Base-by-base conservation (phyloP, 2,888 invertebrate genomes). In the Synergus gifuensis region DNA sequence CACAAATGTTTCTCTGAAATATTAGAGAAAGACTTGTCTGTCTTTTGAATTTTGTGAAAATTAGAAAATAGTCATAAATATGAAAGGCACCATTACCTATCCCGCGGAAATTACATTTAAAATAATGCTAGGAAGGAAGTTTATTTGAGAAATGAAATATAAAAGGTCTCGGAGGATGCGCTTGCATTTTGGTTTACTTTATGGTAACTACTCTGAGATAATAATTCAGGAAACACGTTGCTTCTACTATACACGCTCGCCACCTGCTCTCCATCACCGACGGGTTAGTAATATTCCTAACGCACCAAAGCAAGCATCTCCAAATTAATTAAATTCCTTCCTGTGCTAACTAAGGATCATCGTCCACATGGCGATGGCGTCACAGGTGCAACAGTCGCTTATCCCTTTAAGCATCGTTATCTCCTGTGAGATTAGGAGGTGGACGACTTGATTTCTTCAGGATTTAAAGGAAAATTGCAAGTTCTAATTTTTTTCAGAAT, bases 311-410 rank as follows among this genome's bases (percentile, higher is more conserved):
- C 73, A 49, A 54, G 54, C 73, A 73, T 54, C 73, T 58, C 73
- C 73, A 73, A 84, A 84, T 84, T 84, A 84, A 84, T 84, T 81
- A 84, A 82, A 84, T 81, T 82, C 76, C 76, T 76, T 81, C 79
- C 77, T 60, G n/a, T 54, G 64, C 79, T 78, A 76, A 78, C 60
- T 77, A 76, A 69, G 73, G 22, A 73, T 82, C 81, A 81, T 63
- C 64, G 64, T 46, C 78, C 80, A 78, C 80, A 81, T 82, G 82
- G 80, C 81, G 79, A 67, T 81, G 69, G 77, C 80, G 81, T 80
- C 82, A 81, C 83, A 82, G 82, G 83, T 82, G 83, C 63, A 82
- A 81, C 80, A 73, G 54, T 54, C 54, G 49, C 40, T 54, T 54
- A 54, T 36, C n/a, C 67, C 46, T 46, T n/a, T 14, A 16, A 54